Evolutionary conservation across 1,140 invertebrate species (phyloP).

Genomic region (Mizuhopecten yessoensis): DNA sequence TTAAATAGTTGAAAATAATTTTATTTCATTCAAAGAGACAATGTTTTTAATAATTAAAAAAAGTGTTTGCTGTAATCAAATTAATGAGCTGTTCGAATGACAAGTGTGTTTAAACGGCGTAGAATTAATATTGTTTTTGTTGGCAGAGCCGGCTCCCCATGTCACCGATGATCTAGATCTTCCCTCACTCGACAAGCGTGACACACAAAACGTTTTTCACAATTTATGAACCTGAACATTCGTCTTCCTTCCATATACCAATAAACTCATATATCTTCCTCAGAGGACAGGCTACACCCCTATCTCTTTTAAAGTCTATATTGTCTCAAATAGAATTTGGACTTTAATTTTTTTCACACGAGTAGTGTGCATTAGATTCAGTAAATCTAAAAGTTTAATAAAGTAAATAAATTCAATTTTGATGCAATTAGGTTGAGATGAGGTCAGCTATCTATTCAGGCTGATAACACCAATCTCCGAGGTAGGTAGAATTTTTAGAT

Average conservation of each 20-base stretch:
- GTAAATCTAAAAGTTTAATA: neutral
- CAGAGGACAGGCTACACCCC: neutral
- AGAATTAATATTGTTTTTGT: conserved; percentile 36
- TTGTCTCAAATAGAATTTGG: neutral
- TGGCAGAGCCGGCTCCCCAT: neutral
- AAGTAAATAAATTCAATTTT: conserved; percentile 3
- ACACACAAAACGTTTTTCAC: conserved; percentile 38
- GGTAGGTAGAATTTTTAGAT: conserved; percentile 5
- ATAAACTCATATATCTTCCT: conserved; percentile 3
- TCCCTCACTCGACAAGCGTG: conserved; percentile 28
- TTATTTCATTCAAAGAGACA: neutral
- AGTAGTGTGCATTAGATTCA: neutral
- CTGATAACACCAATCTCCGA: neutral
- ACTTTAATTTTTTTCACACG: conserved; percentile 26
- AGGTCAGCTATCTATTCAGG: neutral
- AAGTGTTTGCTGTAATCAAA: neutral
- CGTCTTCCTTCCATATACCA: conserved; percentile 7
- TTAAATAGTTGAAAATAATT: neutral
- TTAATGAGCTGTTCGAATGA: neutral
- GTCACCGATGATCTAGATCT: conserved; percentile 5
- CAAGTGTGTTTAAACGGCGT: conserved; percentile 19
- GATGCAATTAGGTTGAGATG: neutral
- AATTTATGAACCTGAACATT: conserved; percentile 1
- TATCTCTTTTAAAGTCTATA: conserved; percentile 13
- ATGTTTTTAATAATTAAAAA: neutral